Evolutionary conservation across 2,888 invertebrate genomes (phyloP), one percentile per base, ranked within the genome.

Genomic region (Drosophila subquinaria): DNA sequence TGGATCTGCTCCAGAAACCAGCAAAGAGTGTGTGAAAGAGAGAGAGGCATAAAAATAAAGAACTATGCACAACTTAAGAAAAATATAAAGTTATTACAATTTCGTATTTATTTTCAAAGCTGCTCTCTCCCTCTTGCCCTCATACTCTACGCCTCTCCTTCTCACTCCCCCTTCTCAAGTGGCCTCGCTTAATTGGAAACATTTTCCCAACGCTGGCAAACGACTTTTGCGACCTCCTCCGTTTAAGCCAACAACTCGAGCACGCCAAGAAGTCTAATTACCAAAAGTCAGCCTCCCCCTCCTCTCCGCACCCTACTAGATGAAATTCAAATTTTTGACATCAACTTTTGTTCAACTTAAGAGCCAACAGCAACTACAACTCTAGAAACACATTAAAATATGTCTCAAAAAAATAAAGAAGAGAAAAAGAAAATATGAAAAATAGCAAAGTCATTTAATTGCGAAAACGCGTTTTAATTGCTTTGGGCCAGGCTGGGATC

Each of bases 401-500:
- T 43, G 60, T 60, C 38, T 60, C 40, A 36, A 40, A 33, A 38
- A 43, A 43, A 45, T 30, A 38, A 47, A 43, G 50, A 66, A 51
- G 53, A 30, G 23, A 35, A 50, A 53, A 47, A 67, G 50, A 63
- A 68, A 66, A 59, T 40, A 73, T 69, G 66, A 78, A 86, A 86
- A 86, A 86, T 82, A 80, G 86, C 88, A 83, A 86, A 86, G 86
- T 86, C 86, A 86, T 86, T 86, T 86, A 86, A 86, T 86, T 86
- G 86, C 86, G 81, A 86, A 86, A 86, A 86, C 88, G 86, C 88
- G 86, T 86, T 86, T 86, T 86, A 86, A 86, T 86, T 86, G 88
- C 86, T 86, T 86, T 78, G 74, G 80, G 72, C 72, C 66, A 56
- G 57, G 66, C 56, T 61, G 68, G 36, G 59, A 30, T 38, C 20